Evolutionary conservation across 2,113 vertebrate genomes (phyloP), one percentile per base, ranked within the genome.

Genomic region (Dicaeum eximium): DNA sequence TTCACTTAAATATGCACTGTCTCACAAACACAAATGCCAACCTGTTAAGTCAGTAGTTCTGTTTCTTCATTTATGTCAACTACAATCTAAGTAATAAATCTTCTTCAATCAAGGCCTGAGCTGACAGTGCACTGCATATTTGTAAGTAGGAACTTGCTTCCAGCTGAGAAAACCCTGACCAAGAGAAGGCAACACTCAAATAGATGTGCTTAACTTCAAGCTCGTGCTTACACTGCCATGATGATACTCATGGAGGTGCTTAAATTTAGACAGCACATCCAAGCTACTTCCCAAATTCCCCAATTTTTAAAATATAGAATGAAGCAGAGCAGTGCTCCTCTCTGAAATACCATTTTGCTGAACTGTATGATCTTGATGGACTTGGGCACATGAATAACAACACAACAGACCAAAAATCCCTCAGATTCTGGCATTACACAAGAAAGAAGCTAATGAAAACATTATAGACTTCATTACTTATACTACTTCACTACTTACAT

Each of bases 201-300:
- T 35, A 47, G 2, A 47, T 1, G 8, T 45, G 48, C 27, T 67
- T 60, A 64, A 70, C 22, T 48, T 88, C n/a, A 82, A 80, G 53
- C 14, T 64, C 0, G 0, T 51, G 56, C n/a, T 61, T 40, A 60
- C 27, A n/a, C 16, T 51, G 70, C 18, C 11, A 53, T 0, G 7
- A 57, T 25, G 9, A 47, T 31, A 66, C 24, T 37, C 48, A 54
- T 0, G 17, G 13, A 71, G 17, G 21, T 37, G 47, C 38, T 64
- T 54, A n/a, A 38, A 72, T 30, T 80, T 37, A 77, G 65, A 81
- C 1, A 78, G 21, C 42, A 87, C 9, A 47, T 57, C 61, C 47
- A 54, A 75, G 16, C 24, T 62, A 58, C 37, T 71, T 35, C 11
- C 1, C 25, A 65, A 78, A 47, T 75, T 51, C 64, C 23, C 20